These are phyloP conservation scores for Callithrix jacchus DNA, from an alignment of 2,113 vertebrate species.

Conservation along the genomic window DNA sequence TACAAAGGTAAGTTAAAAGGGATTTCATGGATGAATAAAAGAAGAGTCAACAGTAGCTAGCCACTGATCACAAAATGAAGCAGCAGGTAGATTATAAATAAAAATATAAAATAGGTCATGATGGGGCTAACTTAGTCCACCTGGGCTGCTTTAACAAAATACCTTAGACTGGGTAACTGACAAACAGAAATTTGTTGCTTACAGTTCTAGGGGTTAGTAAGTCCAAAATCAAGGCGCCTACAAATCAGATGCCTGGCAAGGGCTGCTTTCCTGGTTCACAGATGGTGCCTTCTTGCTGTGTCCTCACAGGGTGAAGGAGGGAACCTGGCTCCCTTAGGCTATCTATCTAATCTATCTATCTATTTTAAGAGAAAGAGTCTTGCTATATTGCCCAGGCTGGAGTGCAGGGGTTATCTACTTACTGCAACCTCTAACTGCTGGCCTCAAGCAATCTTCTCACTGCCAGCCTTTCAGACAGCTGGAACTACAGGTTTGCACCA, in stretches of 20 bases:
- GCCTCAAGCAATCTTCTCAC: background rate
- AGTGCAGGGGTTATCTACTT: background rate
- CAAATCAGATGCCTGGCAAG: background rate
- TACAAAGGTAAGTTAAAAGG: background rate
- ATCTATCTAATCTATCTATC: background rate
- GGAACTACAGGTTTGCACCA: background rate
- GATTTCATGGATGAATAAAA: slow-evolving; percentile 8
- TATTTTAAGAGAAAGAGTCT: background rate
- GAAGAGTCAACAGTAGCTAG: background rate
- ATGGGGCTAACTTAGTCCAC: background rate
- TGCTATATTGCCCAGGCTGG: background rate
- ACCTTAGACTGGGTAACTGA: background rate
- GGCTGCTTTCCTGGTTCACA: background rate
- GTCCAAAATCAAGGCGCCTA: background rate
- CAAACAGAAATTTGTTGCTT: background rate
- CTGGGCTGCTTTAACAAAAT: background rate
- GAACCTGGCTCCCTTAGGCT: background rate
- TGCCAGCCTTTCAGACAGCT: background rate
- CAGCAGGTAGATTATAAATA: background rate
- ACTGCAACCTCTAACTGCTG: background rate
- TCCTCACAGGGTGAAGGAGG: background rate
- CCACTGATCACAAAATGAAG: slow-evolving; percentile 34
- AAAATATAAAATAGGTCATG: background rate
- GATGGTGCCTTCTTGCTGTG: background rate
- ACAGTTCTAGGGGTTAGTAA: background rate